Base-by-base conservation (phyloP, 1,140 invertebrate genomes). In the Ectropis grisescens region DNA sequence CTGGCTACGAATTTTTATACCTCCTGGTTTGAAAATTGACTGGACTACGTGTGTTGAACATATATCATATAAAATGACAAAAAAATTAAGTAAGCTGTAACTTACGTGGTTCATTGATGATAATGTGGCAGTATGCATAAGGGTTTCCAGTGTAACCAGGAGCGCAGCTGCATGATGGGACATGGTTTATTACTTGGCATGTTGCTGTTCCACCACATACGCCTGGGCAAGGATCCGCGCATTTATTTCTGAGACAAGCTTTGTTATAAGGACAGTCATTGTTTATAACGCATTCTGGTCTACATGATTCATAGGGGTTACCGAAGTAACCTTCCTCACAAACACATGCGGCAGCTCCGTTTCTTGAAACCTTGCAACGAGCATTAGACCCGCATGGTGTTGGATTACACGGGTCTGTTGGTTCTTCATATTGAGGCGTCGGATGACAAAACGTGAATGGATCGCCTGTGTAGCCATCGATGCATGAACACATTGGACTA, bases 131-230 rank as follows among this genome's bases (percentile, higher is more conserved):
- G 44, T 83, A 80, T 30, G 78, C 57, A 51, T 90, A 89, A 13
- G 90, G 88, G 74, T 92, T 89, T 37, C 91, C 91, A 10, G 86
- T 87, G 56, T 87, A 94, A 11, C 90, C 91, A 29, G 82, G 54
- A 1, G 85, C 82, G 60, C 91, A 93, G 32, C 79, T 87, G 49
- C 91, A 93, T 27, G 86, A 82, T 10, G 90, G 86, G 24, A 88
- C 78, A 52, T 91, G 88, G 68, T 90, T 90, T 2, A 87, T 70
- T 2, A 90, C 87, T 55, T 87, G 85, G 60, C 90, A 93, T 13
- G 86, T 52, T 9, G 90, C 88, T 52, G 87, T 87, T 26, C 83
- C 61, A 12, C 88, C 89, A 61, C 89, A 92, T 13, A 85, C 87
- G 56, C 86, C 89, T 30, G 84, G 84, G 55, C 90, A 92, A 6